These are phyloP conservation scores for Eciton burchellii DNA, from an alignment of 1,140 invertebrate genomes.

Conservation along the genomic window DNA sequence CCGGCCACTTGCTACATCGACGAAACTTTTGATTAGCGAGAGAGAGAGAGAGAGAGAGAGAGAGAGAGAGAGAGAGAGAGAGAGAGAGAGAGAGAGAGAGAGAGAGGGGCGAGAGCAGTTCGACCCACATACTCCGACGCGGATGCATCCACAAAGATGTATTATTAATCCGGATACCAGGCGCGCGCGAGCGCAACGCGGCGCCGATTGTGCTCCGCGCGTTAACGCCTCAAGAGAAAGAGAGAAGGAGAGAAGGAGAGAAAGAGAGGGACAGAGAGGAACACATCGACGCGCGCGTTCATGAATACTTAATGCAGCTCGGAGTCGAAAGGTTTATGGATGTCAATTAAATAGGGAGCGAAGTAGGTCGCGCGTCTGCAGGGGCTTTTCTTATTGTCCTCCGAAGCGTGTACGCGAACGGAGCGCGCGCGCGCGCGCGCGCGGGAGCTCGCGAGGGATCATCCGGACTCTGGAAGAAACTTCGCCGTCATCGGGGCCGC, in stretches of 20 bases:
- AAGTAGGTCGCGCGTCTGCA: not conserved
- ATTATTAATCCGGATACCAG: slow-evolving; percentile 73
- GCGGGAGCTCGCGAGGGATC: too few relatives aligned
- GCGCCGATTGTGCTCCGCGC: slow-evolving; percentile 70
- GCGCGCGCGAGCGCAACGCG: slow-evolving; percentile 48
- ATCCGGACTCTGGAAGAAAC: too few relatives aligned
- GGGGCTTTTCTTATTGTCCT: not conserved
- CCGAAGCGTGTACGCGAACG: not conserved
- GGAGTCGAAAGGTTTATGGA: not conserved
- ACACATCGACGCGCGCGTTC: slow-evolving; percentile 1
- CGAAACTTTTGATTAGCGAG: slow-evolving; percentile 47
- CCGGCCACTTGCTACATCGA: slow-evolving; percentile 22
- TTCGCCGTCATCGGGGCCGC: not conserved
- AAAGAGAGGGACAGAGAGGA: not conserved
- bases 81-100: too few relatives aligned
- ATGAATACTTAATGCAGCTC: slow-evolving; percentile 47
- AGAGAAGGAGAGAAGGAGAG: too few relatives aligned
- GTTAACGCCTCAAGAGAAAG: too few relatives aligned
- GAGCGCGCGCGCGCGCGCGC: too few relatives aligned
- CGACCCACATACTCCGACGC: slow-evolving; percentile 65
- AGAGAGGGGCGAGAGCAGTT: slow-evolving; percentile 47
- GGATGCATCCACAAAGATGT: slow-evolving; percentile 69
- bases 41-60: too few relatives aligned
- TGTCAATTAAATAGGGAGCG: not conserved
- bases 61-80: too few relatives aligned